phyloP scores from a whole-genome alignment of 2,113 vertebrate species.

The Boleophthalmus pectinirostris region DNA sequence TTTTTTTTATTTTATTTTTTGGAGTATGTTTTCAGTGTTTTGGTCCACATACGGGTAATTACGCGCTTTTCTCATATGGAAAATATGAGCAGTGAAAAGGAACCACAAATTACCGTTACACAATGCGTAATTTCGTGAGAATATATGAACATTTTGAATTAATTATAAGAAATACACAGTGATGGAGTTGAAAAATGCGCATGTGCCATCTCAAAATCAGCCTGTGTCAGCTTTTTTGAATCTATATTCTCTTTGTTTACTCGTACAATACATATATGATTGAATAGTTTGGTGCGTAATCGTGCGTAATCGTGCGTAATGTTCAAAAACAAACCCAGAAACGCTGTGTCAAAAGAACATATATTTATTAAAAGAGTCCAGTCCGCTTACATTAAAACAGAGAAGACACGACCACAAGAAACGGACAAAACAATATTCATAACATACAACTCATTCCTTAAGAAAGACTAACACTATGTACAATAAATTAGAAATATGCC shows the following conservation, averaged over 20 bases:
- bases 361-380: conserved; percentile 20
- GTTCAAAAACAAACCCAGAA: not conserved
- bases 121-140: not conserved
- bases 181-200: too few relatives aligned
- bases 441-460: conserved; percentile 61
- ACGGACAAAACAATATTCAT: conserved; percentile 38
- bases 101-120: not conserved
- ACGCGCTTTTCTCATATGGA: not conserved
- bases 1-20: too few relatives aligned
- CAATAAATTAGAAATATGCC: conserved; percentile 77
- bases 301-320: not conserved
- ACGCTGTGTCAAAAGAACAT: conserved; percentile 17
- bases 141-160: not conserved
- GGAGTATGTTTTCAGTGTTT: not conserved
- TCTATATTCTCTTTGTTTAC: too few relatives aligned
- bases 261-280: too few relatives aligned
- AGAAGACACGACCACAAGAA: conserved; percentile 44
- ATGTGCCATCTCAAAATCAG: too few relatives aligned
- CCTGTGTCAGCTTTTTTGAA: too few relatives aligned
- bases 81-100: not conserved
- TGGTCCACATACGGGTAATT: not conserved
- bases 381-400: conserved; percentile 31
- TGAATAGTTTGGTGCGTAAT: too few relatives aligned
- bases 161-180: not conserved
- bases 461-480: conserved; percentile 69